Conservation (phyloP, 2,888 invertebrate species). For the Drosophila sordidapex region DNA sequence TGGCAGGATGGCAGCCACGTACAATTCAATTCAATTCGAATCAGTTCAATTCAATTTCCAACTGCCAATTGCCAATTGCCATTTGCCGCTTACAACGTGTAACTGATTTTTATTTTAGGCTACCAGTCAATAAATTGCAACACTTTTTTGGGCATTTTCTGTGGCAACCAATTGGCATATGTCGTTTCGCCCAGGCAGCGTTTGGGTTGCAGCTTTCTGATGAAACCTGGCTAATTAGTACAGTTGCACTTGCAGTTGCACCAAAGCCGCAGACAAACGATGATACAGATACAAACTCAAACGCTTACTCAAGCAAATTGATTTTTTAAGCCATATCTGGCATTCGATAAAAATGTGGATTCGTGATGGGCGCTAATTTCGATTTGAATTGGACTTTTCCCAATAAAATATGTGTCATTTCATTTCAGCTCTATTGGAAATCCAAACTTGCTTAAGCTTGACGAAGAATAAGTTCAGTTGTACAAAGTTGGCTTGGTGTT, state of each 20-base stretch:
- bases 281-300: background rate
- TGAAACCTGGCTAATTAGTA: constrained; percentile 52
- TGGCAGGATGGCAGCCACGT: constrained; percentile 67
- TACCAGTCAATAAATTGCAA: constrained; percentile 60
- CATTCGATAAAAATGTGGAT: constrained; percentile 35
- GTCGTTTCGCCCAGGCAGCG: constrained; percentile 29
- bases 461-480: background rate
- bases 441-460: background rate
- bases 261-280: constrained; percentile 5
- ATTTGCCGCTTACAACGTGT: constrained; percentile 35
- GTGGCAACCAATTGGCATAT: constrained; percentile 55
- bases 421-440: background rate
- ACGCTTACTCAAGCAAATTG: constrained; percentile 20
- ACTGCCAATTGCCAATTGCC: constrained; percentile 34
- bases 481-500: background rate
- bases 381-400: constrained; percentile 2
- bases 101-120: constrained; percentile 35
- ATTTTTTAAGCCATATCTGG: constrained; percentile 42
- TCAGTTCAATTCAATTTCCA: constrained; percentile 49
- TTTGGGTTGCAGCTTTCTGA: constrained; percentile 17
- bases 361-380: constrained; percentile 25
- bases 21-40: constrained; percentile 56
- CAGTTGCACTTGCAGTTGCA: constrained; percentile 9
- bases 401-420: background rate
- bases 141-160: constrained; percentile 65